phyloP scores from a whole-genome alignment of 2,113 vertebrate species.

The Platysternon megacephalum region DNA sequence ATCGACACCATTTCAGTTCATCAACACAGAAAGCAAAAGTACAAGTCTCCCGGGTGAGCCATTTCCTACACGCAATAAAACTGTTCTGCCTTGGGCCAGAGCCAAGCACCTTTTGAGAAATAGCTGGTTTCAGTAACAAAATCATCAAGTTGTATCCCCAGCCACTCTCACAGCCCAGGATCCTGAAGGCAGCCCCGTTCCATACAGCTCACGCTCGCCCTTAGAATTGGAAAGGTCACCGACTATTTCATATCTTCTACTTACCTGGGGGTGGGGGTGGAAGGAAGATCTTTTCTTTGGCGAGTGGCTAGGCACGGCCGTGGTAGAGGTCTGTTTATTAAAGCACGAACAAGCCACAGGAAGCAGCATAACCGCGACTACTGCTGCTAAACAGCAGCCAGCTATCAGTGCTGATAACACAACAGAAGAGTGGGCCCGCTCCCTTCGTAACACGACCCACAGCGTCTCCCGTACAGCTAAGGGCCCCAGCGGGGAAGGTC shows the following conservation, averaged over 20 bases:
- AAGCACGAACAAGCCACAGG: background rate
- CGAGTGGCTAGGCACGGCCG: background rate
- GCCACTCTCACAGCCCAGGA: background rate
- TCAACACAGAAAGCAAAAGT: background rate
- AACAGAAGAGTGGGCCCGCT: background rate
- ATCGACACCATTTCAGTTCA: background rate
- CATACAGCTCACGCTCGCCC: background rate
- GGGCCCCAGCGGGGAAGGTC: background rate
- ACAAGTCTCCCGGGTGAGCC: background rate
- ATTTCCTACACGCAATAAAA: background rate
- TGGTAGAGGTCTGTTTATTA: background rate
- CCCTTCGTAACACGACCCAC: accelerated
- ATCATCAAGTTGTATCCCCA: background rate
- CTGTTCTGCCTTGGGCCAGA: background rate
- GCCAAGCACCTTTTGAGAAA: background rate
- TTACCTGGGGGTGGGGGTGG: background rate
- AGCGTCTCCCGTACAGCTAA: background rate
- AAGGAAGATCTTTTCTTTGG: background rate
- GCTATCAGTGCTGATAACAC: background rate
- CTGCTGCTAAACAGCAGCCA: background rate
- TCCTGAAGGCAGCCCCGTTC: background rate
- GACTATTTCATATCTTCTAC: background rate
- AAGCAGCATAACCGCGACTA: background rate
- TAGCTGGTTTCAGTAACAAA: background rate
- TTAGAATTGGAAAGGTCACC: background rate